phyloP scores from a whole-genome alignment of 2,888 invertebrate species.

The Papilio demoleus region DNA sequence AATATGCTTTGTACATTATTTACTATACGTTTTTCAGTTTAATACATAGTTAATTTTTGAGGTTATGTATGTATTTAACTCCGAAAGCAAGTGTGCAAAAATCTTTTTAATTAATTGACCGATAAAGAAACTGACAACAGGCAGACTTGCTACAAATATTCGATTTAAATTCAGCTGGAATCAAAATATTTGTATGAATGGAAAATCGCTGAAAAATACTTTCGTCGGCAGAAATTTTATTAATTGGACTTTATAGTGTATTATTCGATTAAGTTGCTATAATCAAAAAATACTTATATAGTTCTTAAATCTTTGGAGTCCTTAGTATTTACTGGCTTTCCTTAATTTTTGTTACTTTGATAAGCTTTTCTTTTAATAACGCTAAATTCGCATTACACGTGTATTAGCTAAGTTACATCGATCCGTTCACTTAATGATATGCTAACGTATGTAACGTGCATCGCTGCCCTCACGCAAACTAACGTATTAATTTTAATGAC shows the following conservation, averaged over 20 bases:
- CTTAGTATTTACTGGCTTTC: background rate
- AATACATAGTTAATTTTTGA: no score
- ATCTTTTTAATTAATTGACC: no score
- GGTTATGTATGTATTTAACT: no score
- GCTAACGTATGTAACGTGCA: conserved; percentile 25
- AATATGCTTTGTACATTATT: background rate
- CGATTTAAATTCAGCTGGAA: background rate
- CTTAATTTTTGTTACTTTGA: background rate
- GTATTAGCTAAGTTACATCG: background rate
- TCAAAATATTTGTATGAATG: no score
- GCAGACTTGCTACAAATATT: background rate
- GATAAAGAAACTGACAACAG: no score
- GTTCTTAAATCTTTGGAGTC: background rate
- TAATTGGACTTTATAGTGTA: background rate
- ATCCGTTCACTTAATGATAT: conserved; percentile 12
- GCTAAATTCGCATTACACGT: background rate
- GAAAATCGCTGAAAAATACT: background rate
- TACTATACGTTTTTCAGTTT: background rate
- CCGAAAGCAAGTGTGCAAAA: no score
- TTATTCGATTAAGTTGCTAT: background rate
- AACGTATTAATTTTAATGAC: conserved; percentile 35
- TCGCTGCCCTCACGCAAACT: conserved; percentile 26
- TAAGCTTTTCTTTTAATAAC: background rate
- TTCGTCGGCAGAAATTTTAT: background rate
- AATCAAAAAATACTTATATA: background rate